Evolutionary conservation across 1,140 invertebrate species (phyloP).

Genomic region (Semibalanus balanoides): DNA sequence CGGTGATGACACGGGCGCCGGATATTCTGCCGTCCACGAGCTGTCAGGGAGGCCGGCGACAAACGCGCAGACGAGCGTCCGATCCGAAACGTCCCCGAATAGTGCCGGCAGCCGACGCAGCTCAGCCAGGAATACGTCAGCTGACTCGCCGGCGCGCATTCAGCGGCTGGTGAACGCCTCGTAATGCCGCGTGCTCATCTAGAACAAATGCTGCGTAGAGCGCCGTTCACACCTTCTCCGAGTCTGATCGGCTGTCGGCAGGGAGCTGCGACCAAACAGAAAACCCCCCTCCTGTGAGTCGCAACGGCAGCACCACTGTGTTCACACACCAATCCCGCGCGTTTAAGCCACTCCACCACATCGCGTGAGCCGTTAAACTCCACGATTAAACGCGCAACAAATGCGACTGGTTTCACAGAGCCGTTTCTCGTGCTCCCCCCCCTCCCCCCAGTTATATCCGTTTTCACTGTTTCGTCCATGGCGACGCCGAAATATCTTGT

Average conservation of each 20-base stretch:
- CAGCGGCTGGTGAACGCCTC: background rate
- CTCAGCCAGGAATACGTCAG: conserved; percentile 7
- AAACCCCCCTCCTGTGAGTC: conserved; percentile 9
- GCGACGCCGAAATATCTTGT: no score
- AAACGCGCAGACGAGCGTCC: conserved; percentile 3
- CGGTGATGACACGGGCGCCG: background rate
- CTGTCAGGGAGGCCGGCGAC: conserved; percentile 3
- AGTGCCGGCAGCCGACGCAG: background rate
- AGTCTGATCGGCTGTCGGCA: no score
- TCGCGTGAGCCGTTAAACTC: no score
- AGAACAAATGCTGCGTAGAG: conserved; percentile 4
- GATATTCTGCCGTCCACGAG: no score
- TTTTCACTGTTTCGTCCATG: no score
- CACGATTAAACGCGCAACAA: no score
- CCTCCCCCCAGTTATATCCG: no score
- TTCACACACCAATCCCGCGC: no score
- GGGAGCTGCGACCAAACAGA: conserved; percentile 11
- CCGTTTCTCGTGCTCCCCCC: no score
- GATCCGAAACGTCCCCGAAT: background rate
- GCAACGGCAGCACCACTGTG: conserved; percentile 1
- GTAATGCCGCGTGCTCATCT: background rate
- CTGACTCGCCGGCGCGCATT: background rate
- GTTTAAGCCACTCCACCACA: no score
- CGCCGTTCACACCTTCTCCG: background rate
- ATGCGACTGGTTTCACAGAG: no score